These are phyloP conservation scores for Beris morrisii DNA, from an alignment of 2,888 invertebrate genomes.

Conservation along the genomic window DNA sequence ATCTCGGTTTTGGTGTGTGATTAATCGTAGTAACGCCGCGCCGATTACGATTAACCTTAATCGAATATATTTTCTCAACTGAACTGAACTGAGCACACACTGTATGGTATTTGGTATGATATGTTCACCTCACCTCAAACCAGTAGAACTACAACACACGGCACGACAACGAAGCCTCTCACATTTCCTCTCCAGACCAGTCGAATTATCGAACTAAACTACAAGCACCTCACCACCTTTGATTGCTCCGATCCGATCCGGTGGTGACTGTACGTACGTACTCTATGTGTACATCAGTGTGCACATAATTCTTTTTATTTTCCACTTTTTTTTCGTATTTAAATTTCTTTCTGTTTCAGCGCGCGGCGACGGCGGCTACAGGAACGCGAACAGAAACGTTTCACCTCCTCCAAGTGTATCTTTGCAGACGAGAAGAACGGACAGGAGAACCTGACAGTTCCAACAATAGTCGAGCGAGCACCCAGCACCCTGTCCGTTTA, in stretches of 20 bases:
- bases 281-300: too few relatives aligned
- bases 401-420: too few relatives aligned
- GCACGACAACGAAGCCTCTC: constrained; percentile 15
- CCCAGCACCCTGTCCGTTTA: too few relatives aligned
- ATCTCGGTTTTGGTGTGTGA: too few relatives aligned
- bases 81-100: constrained; percentile 12
- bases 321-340: neutral
- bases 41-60: constrained; percentile 18
- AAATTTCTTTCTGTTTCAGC: neutral
- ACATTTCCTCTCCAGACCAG: constrained; percentile 6
- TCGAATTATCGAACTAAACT: constrained; percentile 14
- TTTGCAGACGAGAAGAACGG: too few relatives aligned
- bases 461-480: too few relatives aligned
- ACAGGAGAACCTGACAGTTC: too few relatives aligned
- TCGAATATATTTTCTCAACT: constrained; percentile 19
- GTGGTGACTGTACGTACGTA: neutral
- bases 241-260: constrained; percentile 9
- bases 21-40: neutral
- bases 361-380: neutral
- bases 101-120: constrained; percentile 1
- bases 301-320: too few relatives aligned
- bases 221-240: neutral
- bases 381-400: neutral
- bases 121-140: constrained; percentile 16
- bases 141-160: too few relatives aligned